phyloP scores from a whole-genome alignment of 30 jellyfish, hydroid and myxozoan genomes.

The Hydractinia echinata region DNA sequence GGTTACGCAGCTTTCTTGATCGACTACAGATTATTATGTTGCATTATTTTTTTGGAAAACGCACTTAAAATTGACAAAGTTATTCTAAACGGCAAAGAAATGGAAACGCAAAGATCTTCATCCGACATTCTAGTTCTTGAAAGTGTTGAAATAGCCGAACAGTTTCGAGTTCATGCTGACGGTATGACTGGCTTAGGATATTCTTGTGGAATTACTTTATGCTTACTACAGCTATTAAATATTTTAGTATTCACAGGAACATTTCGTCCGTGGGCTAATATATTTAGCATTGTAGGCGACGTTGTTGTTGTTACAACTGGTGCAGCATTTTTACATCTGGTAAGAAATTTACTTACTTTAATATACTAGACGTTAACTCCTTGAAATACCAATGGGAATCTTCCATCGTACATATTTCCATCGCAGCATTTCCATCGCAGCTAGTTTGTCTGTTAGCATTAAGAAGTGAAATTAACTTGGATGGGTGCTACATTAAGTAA shows the following conservation, averaged over 20 bases:
- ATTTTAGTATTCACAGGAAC: neutral
- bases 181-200: neutral
- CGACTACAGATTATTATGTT: neutral
- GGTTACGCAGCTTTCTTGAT: constrained; percentile 8
- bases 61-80: constrained; percentile 8
- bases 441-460: too few relatives aligned
- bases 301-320: neutral
- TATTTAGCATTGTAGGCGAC: neutral
- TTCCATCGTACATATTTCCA: too few relatives aligned
- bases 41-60: neutral
- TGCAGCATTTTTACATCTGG: neutral
- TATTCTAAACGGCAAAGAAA: too few relatives aligned
- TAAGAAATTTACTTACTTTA: neutral
- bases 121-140: too few relatives aligned
- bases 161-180: neutral
- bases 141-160: neutral
- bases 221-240: neutral
- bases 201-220: neutral
- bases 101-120: too few relatives aligned
- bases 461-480: too few relatives aligned
- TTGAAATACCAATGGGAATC: too few relatives aligned
- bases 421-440: too few relatives aligned
- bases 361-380: too few relatives aligned
- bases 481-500: too few relatives aligned
- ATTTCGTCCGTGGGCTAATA: neutral